A percentile compares a stretch with the other conserved stretches of the same genome.
Evolutionary conservation across 2,113 vertebrate species (phyloP).

Genomic region (Hystrix brachyura): DNA sequence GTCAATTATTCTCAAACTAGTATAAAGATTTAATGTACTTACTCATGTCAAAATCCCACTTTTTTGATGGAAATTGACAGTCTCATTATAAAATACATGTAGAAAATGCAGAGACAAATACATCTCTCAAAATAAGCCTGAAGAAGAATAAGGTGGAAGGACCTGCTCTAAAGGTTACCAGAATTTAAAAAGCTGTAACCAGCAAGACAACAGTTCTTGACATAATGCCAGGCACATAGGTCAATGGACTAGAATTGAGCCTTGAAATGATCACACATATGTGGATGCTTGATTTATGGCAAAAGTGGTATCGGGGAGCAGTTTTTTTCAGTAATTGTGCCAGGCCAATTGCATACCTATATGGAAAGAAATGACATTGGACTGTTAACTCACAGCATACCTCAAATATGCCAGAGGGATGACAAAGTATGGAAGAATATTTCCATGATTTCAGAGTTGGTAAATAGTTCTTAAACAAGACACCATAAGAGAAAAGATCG

Average conservation of each 20-base stretch:
- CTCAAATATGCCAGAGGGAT: slow-evolving; percentile 47
- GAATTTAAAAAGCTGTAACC: not conserved
- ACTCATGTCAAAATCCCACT: slow-evolving; percentile 60
- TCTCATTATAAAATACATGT: slow-evolving; percentile 50
- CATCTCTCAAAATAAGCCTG: not conserved
- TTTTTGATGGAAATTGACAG: slow-evolving; percentile 30
- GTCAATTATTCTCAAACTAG: slow-evolving; percentile 53
- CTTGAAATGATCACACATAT: not conserved
- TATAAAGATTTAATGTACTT: slow-evolving; percentile 49
- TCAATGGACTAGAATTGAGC: not conserved
- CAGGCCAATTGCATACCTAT: not conserved
- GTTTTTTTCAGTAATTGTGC: slow-evolving; percentile 51
- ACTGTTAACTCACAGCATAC: not conserved
- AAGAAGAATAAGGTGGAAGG: slow-evolving; percentile 3
- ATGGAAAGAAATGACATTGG: slow-evolving; percentile 46
- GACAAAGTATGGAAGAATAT: slow-evolving; percentile 52
- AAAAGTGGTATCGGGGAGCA: not conserved
- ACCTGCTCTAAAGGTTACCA: slow-evolving; percentile 26
- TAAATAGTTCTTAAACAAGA: slow-evolving; percentile 59
- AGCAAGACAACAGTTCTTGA: slow-evolving; percentile 20
- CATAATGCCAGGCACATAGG: slow-evolving; percentile 14
- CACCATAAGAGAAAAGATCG: not conserved
- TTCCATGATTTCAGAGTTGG: slow-evolving; percentile 31
- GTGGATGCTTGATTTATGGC: slow-evolving; percentile 12
- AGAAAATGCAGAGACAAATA: slow-evolving; percentile 56